Percentiles rank a stretch among this genome's conserved stretches.
phyloP scores from a whole-genome alignment of 2,888 invertebrate species.

The Cephus spinipes region DNA sequence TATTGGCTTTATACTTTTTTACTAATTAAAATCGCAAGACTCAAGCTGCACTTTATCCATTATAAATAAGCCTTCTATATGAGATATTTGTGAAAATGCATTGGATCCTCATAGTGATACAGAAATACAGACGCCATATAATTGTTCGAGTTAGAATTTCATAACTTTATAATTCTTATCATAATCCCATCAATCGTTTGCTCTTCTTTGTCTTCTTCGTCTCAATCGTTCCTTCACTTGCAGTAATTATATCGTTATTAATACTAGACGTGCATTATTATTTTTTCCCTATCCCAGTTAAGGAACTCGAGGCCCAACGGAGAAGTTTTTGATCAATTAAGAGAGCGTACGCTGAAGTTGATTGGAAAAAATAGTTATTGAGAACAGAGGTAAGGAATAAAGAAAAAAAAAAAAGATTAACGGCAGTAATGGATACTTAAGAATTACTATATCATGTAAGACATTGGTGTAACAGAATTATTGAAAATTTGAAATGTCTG shows the following conservation, averaged over 20 bases:
- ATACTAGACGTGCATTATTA: conserved; percentile 58
- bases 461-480: no score
- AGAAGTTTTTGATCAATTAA: background rate
- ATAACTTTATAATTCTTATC: background rate
- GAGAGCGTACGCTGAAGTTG: background rate
- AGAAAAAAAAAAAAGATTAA: no score
- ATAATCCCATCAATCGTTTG: conserved; percentile 21
- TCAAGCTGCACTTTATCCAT: background rate
- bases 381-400: background rate
- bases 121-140: background rate
- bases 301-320: background rate
- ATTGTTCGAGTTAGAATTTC: background rate
- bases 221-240: conserved; percentile 37
- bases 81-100: conserved; percentile 59
- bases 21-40: conserved; percentile 1
- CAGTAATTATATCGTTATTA: conserved; percentile 48
- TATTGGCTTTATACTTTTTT: conserved; percentile 29
- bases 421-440: no score
- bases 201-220: conserved; percentile 37
- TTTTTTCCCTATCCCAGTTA: conserved; percentile 30
- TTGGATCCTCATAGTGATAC: conserved; percentile 31
- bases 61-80: conserved; percentile 8
- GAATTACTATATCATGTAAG: no score
- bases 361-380: background rate
- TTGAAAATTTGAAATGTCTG: no score